phyloP scores from a whole-genome alignment of 2,113 vertebrate species.

The Picathartes gymnocephalus region DNA sequence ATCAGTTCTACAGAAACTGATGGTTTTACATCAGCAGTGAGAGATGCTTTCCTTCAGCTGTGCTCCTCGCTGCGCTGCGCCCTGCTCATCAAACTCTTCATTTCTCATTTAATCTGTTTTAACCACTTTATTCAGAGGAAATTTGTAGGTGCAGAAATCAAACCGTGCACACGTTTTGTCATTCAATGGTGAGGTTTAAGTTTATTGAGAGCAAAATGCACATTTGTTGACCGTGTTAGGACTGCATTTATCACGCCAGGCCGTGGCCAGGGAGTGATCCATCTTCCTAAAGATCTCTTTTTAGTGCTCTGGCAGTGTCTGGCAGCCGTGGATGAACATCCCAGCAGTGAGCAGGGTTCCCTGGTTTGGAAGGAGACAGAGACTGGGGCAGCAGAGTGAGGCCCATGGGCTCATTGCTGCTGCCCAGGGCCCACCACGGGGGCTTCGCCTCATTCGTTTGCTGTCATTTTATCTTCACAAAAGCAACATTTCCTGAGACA shows the following conservation, averaged over 20 bases:
- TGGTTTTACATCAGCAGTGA: background rate
- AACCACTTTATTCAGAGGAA: background rate
- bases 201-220: background rate
- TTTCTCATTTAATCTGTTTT: background rate
- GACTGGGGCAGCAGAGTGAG: background rate
- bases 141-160: background rate
- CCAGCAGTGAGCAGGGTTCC: fast-evolving
- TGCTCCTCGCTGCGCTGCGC: background rate
- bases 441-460: no score
- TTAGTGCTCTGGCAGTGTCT: background rate
- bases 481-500: background rate
- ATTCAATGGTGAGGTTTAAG: background rate
- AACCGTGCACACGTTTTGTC: fast-evolving
- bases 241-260: background rate
- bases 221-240: background rate
- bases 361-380: fast-evolving
- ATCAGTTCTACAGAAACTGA: background rate
- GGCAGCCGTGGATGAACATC: fast-evolving
- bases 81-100: background rate
- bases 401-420: fast-evolving
- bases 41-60: background rate
- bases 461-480: fast-evolving
- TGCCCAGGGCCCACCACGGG: fast-evolving
- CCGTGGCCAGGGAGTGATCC: background rate
- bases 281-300: background rate